phyloP scores from a whole-genome alignment of 2,113 vertebrate species.

The Phyllostomus discolor region DNA sequence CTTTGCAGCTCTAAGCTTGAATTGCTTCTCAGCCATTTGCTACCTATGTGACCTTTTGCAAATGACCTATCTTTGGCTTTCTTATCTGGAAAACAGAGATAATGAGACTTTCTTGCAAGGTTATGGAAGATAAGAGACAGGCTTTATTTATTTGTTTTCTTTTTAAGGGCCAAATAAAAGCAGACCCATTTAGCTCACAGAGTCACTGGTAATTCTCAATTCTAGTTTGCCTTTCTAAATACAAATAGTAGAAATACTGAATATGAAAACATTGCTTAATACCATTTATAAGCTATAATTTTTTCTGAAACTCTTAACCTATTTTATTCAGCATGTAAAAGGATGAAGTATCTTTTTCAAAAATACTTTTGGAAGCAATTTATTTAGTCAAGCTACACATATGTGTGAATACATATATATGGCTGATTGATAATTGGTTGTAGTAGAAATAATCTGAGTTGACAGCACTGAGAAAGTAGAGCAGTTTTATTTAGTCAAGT shows the following conservation, averaged over 20 bases:
- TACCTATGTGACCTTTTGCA: background rate
- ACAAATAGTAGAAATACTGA: slow-evolving; percentile 1
- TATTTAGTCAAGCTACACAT: background rate
- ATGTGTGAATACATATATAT: background rate
- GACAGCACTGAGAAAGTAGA: slow-evolving; percentile 54
- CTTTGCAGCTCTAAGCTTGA: background rate
- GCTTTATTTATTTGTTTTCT: background rate
- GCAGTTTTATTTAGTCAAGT: slow-evolving; percentile 62
- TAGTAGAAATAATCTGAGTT: slow-evolving; percentile 67
- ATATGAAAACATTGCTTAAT: background rate
- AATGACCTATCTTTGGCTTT: background rate
- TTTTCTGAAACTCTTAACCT: background rate
- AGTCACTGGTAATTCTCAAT: slow-evolving; percentile 15
- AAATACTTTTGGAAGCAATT: background rate
- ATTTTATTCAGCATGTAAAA: background rate
- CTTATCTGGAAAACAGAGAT: background rate
- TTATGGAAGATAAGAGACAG: background rate
- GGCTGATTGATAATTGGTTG: slow-evolving; percentile 23
- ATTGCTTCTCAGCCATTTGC: background rate
- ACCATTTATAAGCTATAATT: background rate
- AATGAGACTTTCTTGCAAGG: background rate
- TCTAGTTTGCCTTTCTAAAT: background rate
- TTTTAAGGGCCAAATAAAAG: background rate
- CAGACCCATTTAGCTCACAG: background rate
- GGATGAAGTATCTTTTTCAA: background rate